These are phyloP conservation scores for Galemys pyrenaicus DNA, from an alignment of 2,113 vertebrate species.

Conservation along the genomic window DNA sequence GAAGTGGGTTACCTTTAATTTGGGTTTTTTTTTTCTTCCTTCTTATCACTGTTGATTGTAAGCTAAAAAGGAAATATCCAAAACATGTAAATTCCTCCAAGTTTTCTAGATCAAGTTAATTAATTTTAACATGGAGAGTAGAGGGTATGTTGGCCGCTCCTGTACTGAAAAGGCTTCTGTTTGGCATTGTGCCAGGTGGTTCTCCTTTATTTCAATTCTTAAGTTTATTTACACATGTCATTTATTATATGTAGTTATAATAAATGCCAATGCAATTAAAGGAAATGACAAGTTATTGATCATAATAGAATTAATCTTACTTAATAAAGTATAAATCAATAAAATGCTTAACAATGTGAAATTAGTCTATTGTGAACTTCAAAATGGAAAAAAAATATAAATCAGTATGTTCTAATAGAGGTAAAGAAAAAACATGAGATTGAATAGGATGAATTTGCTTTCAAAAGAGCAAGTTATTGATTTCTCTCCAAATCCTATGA, in stretches of 20 bases:
- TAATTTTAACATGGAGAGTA: background rate
- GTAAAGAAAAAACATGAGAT: background rate
- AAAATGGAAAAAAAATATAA: conserved; percentile 55
- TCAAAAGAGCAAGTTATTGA: background rate
- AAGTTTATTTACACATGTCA: conserved; percentile 52
- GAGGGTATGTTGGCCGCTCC: background rate
- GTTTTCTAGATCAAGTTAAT: background rate
- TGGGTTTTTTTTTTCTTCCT: background rate
- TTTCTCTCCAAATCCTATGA: conserved; percentile 32
- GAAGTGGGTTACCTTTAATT: background rate
- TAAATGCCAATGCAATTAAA: conserved; percentile 74
- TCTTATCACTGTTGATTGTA: background rate
- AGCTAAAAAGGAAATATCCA: background rate
- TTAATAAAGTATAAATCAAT: conserved; percentile 74
- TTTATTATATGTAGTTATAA: conserved; percentile 73
- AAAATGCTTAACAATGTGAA: conserved; percentile 64
- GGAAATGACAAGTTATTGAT: conserved; percentile 72
- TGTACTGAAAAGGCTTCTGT: conserved; percentile 48
- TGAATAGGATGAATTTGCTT: background rate
- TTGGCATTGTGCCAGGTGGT: conserved; percentile 50
- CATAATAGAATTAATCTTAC: conserved; percentile 74
- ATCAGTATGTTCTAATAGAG: background rate
- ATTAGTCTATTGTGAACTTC: conserved; percentile 60
- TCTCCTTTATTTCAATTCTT: conserved; percentile 69
- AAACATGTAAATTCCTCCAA: background rate